phyloP scores from a whole-genome alignment of 2,888 invertebrate species.

The Tholera decimalis region DNA sequence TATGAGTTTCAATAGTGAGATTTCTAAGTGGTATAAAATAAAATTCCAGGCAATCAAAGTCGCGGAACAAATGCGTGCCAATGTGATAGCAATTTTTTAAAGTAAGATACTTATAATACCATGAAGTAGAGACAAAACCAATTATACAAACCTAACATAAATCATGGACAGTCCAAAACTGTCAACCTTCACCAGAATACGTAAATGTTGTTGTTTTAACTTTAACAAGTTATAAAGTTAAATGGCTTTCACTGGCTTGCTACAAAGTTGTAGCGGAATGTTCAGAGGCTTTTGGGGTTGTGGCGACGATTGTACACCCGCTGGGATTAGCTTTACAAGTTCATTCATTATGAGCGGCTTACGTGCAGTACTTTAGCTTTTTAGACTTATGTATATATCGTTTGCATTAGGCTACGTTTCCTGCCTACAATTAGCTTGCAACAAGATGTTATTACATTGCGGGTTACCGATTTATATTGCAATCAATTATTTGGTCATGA shows the following conservation, averaged over 20 bases:
- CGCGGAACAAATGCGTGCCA: no score
- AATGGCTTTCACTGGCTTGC: constrained; percentile 66
- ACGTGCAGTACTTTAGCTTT: constrained; percentile 1
- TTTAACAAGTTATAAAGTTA: constrained; percentile 64
- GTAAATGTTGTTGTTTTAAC: constrained; percentile 59
- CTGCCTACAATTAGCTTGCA: no score
- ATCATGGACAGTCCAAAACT: constrained; percentile 37
- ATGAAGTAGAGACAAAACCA: not conserved
- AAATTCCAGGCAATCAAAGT: no score
- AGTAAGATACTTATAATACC: not conserved
- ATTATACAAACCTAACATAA: constrained; percentile 16
- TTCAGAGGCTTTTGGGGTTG: constrained; percentile 45
- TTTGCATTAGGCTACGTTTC: not conserved
- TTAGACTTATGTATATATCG: not conserved
- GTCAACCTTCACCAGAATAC: constrained; percentile 53
- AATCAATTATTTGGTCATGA: no score
- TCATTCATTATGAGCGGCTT: constrained; percentile 26
- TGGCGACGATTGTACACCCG: constrained; percentile 22
- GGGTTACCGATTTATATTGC: no score
- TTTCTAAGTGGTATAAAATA: no score
- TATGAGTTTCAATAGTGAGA: no score
- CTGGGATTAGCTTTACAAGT: constrained; percentile 36
- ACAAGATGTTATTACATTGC: no score
- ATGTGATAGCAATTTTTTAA: no score
- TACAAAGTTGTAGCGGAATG: constrained; percentile 60